Evolutionary conservation across 1,140 invertebrate species (phyloP).

Genomic region (Zaprionus nigranus): DNA sequence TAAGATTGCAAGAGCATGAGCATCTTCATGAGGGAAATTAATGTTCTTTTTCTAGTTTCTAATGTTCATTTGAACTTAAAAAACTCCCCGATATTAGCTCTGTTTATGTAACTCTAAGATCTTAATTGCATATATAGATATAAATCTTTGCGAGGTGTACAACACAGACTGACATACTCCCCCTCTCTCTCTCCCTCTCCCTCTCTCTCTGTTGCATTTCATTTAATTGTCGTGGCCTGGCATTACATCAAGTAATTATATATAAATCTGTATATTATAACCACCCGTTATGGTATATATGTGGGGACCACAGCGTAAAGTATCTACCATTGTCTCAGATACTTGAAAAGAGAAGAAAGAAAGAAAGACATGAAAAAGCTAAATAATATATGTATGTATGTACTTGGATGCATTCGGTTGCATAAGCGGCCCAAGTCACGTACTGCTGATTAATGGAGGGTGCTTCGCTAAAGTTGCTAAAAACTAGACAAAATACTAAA

Average conservation of each 20-base stretch:
- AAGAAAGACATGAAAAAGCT: conserved; percentile 1
- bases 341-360: background rate
- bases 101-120: background rate
- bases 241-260: background rate
- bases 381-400: conserved; percentile 6
- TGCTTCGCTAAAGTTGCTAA: conserved; percentile 13
- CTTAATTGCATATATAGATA: background rate
- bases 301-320: background rate
- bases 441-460: conserved; percentile 22
- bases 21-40: too few species aligned
- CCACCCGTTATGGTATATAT: background rate
- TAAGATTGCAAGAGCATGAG: too few species aligned
- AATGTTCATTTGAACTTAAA: background rate
- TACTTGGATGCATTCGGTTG: conserved; percentile 39
- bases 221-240: background rate
- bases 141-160: background rate
- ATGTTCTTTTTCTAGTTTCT: too few species aligned
- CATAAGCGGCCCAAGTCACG: conserved; percentile 26
- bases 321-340: conserved; percentile 2
- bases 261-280: background rate
- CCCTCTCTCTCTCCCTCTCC: background rate
- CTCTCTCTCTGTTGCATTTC: background rate
- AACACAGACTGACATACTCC: too few species aligned
- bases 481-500: background rate
- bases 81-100: background rate